Conservation (phyloP, 2,797 vertebrate species). For the Anisognathus igniventris region DNA sequence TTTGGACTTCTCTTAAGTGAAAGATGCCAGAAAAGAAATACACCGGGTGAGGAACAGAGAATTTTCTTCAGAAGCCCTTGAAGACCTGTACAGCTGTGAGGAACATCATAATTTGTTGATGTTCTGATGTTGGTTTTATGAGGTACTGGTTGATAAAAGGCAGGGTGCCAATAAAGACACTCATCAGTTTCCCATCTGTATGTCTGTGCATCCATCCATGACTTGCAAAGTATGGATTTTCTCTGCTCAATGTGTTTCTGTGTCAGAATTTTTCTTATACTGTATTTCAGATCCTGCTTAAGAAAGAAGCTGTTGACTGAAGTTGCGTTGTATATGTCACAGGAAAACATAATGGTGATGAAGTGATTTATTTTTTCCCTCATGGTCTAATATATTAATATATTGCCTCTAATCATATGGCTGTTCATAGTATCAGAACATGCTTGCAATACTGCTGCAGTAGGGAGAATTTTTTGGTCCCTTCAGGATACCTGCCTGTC, state of each 20-base stretch:
- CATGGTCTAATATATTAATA: neutral
- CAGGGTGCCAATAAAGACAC: neutral
- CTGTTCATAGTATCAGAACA: neutral
- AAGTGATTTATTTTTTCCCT: neutral
- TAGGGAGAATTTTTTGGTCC: neutral
- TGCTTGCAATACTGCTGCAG: neutral
- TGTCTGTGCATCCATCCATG: neutral
- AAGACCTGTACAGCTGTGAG: neutral
- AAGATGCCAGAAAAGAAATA: neutral
- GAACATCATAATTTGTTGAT: neutral
- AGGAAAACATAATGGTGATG: neutral
- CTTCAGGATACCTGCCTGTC: neutral
- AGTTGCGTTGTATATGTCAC: neutral
- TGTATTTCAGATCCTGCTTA: neutral
- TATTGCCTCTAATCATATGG: neutral
- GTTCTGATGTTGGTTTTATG: neutral
- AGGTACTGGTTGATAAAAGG: neutral
- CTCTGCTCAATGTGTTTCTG: neutral
- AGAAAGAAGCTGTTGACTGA: neutral
- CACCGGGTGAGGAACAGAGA: neutral
- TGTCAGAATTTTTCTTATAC: neutral
- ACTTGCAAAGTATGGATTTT: neutral
- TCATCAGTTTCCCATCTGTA: conserved; percentile 5
- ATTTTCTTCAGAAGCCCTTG: neutral
- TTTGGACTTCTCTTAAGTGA: neutral